Conservation (phyloP, 2,888 invertebrate species). For the Lepidochrysops patricia region DNA sequence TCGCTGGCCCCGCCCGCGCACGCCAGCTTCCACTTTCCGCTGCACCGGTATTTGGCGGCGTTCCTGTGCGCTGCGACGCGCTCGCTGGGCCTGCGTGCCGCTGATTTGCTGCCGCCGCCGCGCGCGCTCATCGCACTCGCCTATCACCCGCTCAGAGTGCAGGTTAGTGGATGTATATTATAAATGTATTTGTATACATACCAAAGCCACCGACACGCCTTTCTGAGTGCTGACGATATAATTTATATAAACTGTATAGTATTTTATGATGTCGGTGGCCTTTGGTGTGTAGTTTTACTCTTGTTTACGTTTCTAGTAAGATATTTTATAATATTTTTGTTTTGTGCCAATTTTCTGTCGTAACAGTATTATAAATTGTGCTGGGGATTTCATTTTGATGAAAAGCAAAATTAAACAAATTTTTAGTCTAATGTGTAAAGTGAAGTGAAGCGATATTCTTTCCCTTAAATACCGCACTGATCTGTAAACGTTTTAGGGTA, state of each 20-base stretch:
- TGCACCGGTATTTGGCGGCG: conserved; percentile 90
- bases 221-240: neutral
- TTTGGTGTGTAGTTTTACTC: too few relatives aligned
- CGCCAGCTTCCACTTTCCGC: conserved; percentile 96
- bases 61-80: conserved; percentile 85
- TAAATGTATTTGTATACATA: neutral
- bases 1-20: conserved; percentile 51
- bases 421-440: neutral
- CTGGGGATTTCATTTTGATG: too few relatives aligned
- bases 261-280: too few relatives aligned
- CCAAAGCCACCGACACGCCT: neutral
- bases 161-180: conserved; percentile 77
- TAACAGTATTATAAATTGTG: too few relatives aligned
- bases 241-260: neutral
- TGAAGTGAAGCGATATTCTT: neutral
- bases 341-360: too few relatives aligned
- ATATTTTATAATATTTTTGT: too few relatives aligned
- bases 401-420: neutral
- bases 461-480: too few relatives aligned
- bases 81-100: conserved; percentile 83
- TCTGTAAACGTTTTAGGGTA: neutral
- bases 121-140: conserved; percentile 87
- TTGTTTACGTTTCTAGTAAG: too few relatives aligned
- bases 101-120: conserved; percentile 85
- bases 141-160: conserved; percentile 93